Percentiles rank a stretch among this genome's conserved stretches.
These are phyloP conservation scores for Octonoba sinensis DNA, from an alignment of 2,888 invertebrate species.

Conservation along the genomic window DNA sequence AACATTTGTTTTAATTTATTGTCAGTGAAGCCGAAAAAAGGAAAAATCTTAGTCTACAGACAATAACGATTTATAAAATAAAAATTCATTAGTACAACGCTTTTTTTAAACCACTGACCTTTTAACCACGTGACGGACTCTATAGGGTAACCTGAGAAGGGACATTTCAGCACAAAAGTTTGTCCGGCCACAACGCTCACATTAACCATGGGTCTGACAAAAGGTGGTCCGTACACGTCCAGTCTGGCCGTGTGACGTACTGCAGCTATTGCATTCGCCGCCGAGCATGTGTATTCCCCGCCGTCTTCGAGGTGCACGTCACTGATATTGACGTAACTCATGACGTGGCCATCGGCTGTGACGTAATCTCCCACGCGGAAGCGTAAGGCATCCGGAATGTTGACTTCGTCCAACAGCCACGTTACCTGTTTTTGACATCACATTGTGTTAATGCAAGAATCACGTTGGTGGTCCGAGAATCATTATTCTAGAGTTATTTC, in stretches of 20 bases:
- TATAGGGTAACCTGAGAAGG: constrained; percentile 94
- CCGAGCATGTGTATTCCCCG: constrained; percentile 70
- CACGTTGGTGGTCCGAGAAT: too few relatives aligned
- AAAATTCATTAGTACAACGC: too few relatives aligned
- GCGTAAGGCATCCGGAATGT: constrained; percentile 37
- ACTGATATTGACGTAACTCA: constrained; percentile 70
- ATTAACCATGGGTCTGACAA: constrained; percentile 83
- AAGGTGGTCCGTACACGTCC: constrained; percentile 86
- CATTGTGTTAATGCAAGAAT: neutral
- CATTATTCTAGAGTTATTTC: too few relatives aligned
- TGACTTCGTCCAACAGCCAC: constrained; percentile 64
- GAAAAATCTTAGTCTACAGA: neutral
- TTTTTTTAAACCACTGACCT: constrained; percentile 76
- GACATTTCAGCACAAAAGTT: constrained; percentile 83
- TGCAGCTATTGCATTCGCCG: constrained; percentile 69
- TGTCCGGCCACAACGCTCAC: constrained; percentile 85
- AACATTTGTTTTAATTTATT: too few relatives aligned
- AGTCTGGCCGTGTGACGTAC: constrained; percentile 79
- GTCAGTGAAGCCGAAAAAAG: neutral
- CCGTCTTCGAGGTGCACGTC: constrained; percentile 70
- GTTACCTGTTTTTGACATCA: constrained; percentile 52
- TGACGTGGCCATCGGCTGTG: constrained; percentile 69
- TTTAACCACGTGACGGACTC: constrained; percentile 95
- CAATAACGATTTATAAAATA: too few relatives aligned
- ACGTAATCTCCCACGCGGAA: constrained; percentile 67